Conservation (phyloP, 1,140 invertebrate genomes). For the Oscheius sp. region DNA sequence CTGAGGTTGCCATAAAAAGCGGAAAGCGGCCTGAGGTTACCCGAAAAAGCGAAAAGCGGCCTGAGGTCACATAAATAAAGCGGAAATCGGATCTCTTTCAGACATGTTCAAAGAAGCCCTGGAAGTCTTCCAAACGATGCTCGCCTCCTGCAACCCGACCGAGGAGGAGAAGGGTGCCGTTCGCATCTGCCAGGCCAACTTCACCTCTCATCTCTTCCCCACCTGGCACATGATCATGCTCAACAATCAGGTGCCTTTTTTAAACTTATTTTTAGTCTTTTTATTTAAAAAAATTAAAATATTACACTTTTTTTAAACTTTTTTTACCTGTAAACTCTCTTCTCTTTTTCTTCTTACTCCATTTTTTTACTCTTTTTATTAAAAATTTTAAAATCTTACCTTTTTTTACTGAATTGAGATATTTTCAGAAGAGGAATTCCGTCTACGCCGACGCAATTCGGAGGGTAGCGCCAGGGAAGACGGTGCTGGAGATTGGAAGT, state of each 20-base stretch:
- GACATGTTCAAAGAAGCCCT: not conserved
- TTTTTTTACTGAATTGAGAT: too few species aligned
- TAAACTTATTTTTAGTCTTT: not conserved
- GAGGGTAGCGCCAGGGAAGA: not conserved
- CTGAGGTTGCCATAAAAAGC: too few species aligned
- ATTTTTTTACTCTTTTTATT: not conserved
- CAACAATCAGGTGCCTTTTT: not conserved
- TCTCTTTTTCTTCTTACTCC: too few species aligned
- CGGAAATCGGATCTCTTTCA: too few species aligned
- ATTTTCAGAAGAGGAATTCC: not conserved
- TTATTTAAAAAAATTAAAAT: not conserved
- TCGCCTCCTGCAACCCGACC: not conserved
- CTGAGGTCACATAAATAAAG: too few species aligned
- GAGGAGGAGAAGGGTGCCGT: not conserved
- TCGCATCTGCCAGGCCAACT: not conserved
- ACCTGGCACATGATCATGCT: slow-evolving; percentile 2
- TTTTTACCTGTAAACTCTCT: too few species aligned
- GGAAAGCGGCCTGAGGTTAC: too few species aligned
- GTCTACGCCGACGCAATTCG: not conserved
- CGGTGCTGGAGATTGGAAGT: slow-evolving; percentile 4
- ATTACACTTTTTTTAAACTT: too few species aligned
- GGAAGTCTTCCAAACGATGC: not conserved
- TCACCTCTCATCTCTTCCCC: not conserved
- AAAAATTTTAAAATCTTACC: too few species aligned
- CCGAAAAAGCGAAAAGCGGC: too few species aligned